Base-by-base conservation (phyloP, 2,888 invertebrate species). In the Cataglyphis altisquamis region DNA sequence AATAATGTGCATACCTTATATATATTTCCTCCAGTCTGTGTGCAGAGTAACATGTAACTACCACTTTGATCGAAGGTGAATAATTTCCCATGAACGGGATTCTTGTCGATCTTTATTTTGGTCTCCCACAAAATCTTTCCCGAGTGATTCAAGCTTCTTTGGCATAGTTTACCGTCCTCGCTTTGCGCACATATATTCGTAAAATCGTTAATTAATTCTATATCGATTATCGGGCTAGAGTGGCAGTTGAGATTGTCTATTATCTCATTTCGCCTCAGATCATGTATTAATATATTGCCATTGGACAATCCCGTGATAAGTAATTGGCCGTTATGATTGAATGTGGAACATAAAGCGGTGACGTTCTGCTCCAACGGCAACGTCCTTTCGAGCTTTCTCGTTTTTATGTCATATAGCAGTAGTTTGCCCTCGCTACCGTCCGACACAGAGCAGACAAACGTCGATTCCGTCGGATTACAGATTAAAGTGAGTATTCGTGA, bases 241-340 rank as follows among this genome's bases (percentile, higher is more conserved):
- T 96, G 96, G 64, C 96, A 96, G 84, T 93, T 94, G 94, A 96
- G 95, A 85, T 95, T 95, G 62, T 96, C 95, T 25, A 96, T 95
- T 86, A 96, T 95, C 90, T 96, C 96, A 72, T 95, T 95, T 84
- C 95, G 95, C 48, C 96, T 93, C 64, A 96, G 91, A 92, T 96
- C 96, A 90, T 96, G 96, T 74, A 96, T 95, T 63, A 96, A 92
- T 78, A 96, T 95, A 68, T 95, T 94, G 10, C 96, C 96, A 93
- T 96, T 96, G 1, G 95, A 96, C 25, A 95, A 95, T 41, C 96
- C 96, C 52, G 96, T 95, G 36, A 96, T 94, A 55, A 96, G 91
- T 25, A 96, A 93, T 89, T 96, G 96, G 9, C 96, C 96, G 91
- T 96, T 96, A 88, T 96, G 96, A 92, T 96, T 96, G 91, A 96